Base-by-base conservation (phyloP, 2,797 vertebrate genomes). In the Squalus acanthias region DNA sequence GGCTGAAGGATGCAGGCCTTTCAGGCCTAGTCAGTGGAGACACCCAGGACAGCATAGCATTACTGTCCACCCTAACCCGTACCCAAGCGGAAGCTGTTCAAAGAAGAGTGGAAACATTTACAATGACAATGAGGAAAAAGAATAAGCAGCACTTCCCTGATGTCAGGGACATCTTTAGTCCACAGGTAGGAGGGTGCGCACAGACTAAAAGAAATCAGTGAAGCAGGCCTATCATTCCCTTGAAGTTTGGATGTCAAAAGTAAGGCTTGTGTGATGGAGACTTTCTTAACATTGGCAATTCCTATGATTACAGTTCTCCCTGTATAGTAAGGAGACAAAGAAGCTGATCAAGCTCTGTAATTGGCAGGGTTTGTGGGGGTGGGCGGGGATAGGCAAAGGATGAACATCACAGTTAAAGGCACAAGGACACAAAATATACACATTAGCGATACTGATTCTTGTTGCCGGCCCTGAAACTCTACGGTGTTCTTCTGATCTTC, bases 151-250 rank as follows among this genome's bases (percentile, higher is more conserved):
- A 99, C 96, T 97, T 99, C 97, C 99, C 99, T 39, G 99, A 99
- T 87, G 99, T 99, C 96, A 98, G 99, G 97, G 99, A 99, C 97
- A 99, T 99, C 98, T 99, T 99, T 97, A 98, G 98, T 97, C 98
- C 98, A 57, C 98, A 98, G 67, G 97, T 97, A 85, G 98, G 63
- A 69, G 7, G 33, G n/a, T 8, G 3, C 17, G 8, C 9, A 3
- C 7, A 20, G 63, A 46, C 22, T 46, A 46, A 67, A 8, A 69
- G 63, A 69, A 39, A 57, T 1, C 1, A 17, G 8, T 20, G 29
- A 33, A 95, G 26, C 70, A 15, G 46, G 0, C 10, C 13, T 76
- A 26, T 57, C 0, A 74, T 76, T 95, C 22, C 72, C 15, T 33
- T 57, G 46, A 72, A 13, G 69, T 57, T 74, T 72, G 5, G n/a